Evolutionary conservation across 2,113 vertebrate species (phyloP).

Genomic region (Cochlearius cochlearius): DNA sequence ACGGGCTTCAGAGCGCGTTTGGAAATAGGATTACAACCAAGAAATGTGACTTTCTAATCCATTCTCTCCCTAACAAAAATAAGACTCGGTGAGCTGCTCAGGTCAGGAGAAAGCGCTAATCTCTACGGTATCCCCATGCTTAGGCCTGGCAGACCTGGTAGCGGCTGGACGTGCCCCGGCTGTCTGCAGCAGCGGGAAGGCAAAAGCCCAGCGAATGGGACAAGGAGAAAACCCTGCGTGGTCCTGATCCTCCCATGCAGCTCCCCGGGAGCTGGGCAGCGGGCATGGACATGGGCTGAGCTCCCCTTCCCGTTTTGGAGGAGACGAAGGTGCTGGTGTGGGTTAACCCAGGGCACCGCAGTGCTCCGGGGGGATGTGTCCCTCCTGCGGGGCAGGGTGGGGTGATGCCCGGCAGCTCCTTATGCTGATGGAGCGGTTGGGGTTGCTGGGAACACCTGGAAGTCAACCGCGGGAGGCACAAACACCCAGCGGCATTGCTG

Average conservation of each 20-base stretch:
- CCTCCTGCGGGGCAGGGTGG: rapidly evolving
- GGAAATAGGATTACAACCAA: constrained; percentile 37
- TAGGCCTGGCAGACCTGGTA: background rate
- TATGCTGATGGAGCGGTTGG: background rate
- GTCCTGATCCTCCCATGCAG: background rate
- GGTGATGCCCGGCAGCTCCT: background rate
- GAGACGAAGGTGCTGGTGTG: background rate
- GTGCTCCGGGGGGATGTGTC: background rate
- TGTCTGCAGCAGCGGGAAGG: background rate
- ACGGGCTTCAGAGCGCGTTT: background rate
- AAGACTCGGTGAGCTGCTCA: background rate
- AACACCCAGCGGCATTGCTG: too few species aligned
- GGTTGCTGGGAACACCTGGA: background rate
- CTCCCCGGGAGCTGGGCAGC: background rate
- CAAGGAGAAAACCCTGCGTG: background rate
- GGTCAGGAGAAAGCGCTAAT: constrained; percentile 20
- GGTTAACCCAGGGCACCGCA: background rate
- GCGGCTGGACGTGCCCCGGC: background rate
- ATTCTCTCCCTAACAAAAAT: background rate
- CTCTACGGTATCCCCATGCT: background rate
- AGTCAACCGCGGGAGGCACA: background rate
- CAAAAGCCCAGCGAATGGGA: rapidly evolving
- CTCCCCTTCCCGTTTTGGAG: background rate
- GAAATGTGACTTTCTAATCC: constrained; percentile 20
- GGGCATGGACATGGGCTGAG: background rate